Conservation (phyloP, 2,113 vertebrate species). For the Glaucomys volans region DNA sequence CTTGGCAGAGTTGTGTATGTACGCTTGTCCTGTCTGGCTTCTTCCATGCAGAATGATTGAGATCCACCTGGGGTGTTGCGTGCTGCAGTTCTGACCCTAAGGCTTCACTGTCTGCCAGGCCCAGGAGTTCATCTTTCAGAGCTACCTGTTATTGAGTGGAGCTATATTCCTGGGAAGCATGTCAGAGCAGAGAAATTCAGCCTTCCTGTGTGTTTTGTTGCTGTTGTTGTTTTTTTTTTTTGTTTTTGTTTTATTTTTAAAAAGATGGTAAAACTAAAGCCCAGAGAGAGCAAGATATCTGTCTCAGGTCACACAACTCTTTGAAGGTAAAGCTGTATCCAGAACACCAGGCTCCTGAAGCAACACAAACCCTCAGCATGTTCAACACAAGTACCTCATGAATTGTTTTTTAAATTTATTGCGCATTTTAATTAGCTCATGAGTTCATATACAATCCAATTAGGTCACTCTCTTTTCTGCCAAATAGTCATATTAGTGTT, state of each 20-base stretch:
- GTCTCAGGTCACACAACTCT: not conserved
- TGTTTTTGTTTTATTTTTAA: not conserved
- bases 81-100: not conserved
- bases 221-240: not conserved
- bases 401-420: no score
- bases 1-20: not conserved
- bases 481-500: not conserved
- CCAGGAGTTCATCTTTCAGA: not conserved
- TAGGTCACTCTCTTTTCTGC: not conserved
- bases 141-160: not conserved
- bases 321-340: not conserved
- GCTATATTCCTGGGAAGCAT: not conserved
- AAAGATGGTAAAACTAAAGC: not conserved
- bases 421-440: no score
- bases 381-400: not conserved
- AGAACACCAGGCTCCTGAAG: not conserved
- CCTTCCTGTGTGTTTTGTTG: not conserved
- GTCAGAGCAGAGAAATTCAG: not conserved
- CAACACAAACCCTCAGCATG: not conserved
- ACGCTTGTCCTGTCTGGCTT: not conserved
- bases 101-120: not conserved
- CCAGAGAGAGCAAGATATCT: not conserved
- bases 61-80: not conserved
- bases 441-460: not conserved
- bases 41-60: slow-evolving; percentile 25